phyloP scores from a whole-genome alignment of 2,113 vertebrate species.

The Channa argus region DNA sequence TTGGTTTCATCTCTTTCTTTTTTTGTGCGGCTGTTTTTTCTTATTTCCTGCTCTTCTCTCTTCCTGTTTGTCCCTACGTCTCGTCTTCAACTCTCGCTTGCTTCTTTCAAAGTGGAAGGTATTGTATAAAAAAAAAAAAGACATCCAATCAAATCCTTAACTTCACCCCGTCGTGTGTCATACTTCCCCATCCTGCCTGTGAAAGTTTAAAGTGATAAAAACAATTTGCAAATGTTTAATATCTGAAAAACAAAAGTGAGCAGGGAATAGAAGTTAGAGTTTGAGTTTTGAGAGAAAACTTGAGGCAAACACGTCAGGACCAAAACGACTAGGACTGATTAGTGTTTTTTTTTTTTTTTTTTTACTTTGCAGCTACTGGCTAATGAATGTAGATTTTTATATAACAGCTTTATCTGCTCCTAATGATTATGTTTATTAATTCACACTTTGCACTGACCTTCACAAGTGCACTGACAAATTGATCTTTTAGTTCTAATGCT shows the following conservation, averaged over 20 bases:
- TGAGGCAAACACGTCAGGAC: too few species aligned
- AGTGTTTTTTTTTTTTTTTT: neutral
- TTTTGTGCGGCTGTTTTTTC: constrained; percentile 25
- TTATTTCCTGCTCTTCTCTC: constrained; percentile 54
- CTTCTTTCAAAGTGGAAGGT: constrained; percentile 82
- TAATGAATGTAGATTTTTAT: too few species aligned
- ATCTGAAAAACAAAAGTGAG: too few species aligned
- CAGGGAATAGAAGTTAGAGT: too few species aligned
- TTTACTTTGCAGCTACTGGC: neutral
- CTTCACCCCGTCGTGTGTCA: constrained; percentile 8
- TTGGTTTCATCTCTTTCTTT: constrained; percentile 11
- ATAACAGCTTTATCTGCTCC: too few species aligned
- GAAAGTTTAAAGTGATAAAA: neutral
- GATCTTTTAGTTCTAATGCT: too few species aligned
- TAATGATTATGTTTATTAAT: too few species aligned
- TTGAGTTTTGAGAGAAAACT: neutral
- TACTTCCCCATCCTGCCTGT: constrained; percentile 17
- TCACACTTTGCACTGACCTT: too few species aligned
- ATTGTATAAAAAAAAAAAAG: constrained; percentile 57
- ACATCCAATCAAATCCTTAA: neutral
- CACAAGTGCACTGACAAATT: too few species aligned
- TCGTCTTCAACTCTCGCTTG: constrained; percentile 58
- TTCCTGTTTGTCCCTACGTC: constrained; percentile 27
- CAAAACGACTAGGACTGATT: neutral
- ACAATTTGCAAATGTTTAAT: too few species aligned